These are phyloP conservation scores for Linnaemya vulpina DNA, from an alignment of 2,888 invertebrate genomes.

Conservation along the genomic window DNA sequence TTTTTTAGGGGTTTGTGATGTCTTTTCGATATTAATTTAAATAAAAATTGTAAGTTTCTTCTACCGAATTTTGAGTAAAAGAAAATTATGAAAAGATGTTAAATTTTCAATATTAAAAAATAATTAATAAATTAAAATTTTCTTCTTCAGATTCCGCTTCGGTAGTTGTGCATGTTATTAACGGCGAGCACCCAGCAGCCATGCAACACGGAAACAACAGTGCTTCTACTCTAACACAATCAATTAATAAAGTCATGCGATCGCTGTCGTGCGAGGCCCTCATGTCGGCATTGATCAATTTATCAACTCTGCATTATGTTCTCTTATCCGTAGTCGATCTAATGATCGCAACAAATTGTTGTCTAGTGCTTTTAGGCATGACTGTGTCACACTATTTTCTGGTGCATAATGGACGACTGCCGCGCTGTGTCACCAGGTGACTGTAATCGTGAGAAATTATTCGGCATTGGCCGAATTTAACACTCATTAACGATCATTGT, in stretches of 20 bases:
- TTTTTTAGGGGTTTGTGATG: too few species aligned
- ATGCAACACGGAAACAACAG: conserved; percentile 85
- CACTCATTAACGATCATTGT: conserved; percentile 57
- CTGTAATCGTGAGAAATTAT: conserved; percentile 58
- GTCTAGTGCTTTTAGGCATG: conserved; percentile 63
- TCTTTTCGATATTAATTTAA: too few species aligned
- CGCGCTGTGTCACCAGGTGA: conserved; percentile 60
- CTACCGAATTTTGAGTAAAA: too few species aligned
- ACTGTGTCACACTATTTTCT: conserved; percentile 58
- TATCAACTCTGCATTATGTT: conserved; percentile 61
- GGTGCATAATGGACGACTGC: conserved; percentile 51
- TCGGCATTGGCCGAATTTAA: conserved; percentile 67
- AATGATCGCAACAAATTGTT: conserved; percentile 68
- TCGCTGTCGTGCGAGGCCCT: conserved; percentile 71
- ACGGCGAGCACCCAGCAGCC: conserved; percentile 88
- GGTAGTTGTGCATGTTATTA: conserved; percentile 92
- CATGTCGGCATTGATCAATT: conserved; percentile 67
- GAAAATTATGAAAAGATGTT: neutral
- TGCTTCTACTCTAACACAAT: conserved; percentile 78
- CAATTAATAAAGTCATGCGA: conserved; percentile 74
- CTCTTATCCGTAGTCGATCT: conserved; percentile 58
- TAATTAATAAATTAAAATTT: neutral
- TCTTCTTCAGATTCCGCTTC: conserved; percentile 87
- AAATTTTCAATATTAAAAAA: neutral
- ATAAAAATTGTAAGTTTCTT: too few species aligned